Base-by-base conservation (phyloP, 1,140 invertebrate genomes). In the Brachionus angularis region DNA sequence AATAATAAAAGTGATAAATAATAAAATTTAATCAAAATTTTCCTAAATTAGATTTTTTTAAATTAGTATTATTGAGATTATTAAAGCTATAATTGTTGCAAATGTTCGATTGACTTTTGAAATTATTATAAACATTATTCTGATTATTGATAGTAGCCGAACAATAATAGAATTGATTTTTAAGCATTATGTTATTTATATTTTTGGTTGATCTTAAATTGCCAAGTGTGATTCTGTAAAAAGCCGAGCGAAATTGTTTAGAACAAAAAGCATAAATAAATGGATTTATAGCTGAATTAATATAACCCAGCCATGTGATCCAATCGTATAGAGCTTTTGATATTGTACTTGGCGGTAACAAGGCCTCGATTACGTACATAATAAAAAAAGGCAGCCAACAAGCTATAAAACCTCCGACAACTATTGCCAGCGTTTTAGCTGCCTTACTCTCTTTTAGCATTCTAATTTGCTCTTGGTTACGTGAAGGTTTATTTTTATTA, bases 291-390 rank as follows among this genome's bases (percentile, higher is more conserved):
- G 86, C 87, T 7, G 93, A 97, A 83, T 98, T 99, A 76, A 97
- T 91, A 91, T 96, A 98, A 49, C 96, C 96, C 3, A 97, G 86
- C 96, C 96, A 98, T 34, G 93, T 96, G 36, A 97, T 91, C 25
- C 96, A 87, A 12, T 91, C 90, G 72, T 91, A 91, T 3, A 96
- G 88, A 44, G 93, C 36, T 23, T 39, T 34, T 14, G 71, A 49
- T 16, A 53, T n/a, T 12, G 39, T 69, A 25, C 73, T 86, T 3
- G 33, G 33, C 76, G 94, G 73, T n/a, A 77, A 81, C 46, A 79
- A 77, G 76, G 81, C 81, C 27, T 76, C 77, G 75, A 74, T 10
- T 77, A 80, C 78, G 80, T 98, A 97, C 64, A 96, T 89, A 46
- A 96, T 90, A 83, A 96, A 96, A 83, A 96, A 96, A 0, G 92